A percentile compares a stretch with the other conserved stretches of the same genome.
Conservation (phyloP, 2,888 invertebrate species). For the Dorcus parallelipipedus region DNA sequence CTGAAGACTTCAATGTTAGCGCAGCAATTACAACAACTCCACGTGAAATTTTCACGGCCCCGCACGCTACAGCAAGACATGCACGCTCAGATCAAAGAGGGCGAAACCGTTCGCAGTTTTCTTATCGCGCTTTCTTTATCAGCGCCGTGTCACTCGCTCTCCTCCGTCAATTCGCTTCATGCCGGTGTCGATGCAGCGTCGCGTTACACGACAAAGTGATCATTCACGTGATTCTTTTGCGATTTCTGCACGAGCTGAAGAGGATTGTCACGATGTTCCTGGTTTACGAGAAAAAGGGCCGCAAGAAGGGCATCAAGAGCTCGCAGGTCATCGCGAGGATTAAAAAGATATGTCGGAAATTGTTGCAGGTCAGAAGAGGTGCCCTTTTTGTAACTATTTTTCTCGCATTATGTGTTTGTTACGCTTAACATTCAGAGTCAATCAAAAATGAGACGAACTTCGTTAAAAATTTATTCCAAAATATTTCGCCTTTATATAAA, state of each 20-base stretch:
- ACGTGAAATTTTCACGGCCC: neutral
- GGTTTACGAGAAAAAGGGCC: neutral
- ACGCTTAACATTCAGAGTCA: neutral
- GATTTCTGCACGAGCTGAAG: neutral
- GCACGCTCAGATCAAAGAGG: no score
- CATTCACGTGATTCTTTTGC: neutral
- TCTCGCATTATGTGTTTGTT: neutral
- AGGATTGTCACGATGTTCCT: neutral
- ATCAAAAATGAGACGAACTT: no score
- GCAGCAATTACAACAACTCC: no score
- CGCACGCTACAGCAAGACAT: neutral
- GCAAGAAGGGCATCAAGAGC: neutral
- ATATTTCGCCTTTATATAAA: neutral
- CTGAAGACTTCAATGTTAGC: neutral
- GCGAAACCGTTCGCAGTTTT: no score
- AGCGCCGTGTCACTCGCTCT: no score
- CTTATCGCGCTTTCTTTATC: no score
- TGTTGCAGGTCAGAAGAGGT: constrained; percentile 18
- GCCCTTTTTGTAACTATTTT: neutral
- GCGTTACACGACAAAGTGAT: neutral
- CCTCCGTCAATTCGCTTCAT: no score
- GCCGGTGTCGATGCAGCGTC: neutral
- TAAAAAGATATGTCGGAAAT: constrained; percentile 18
- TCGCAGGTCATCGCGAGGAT: constrained; percentile 10
- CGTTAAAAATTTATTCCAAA: neutral